Evolutionary conservation across 2,113 vertebrate species (phyloP).

Genomic region (Neodontobutis hainanensis): DNA sequence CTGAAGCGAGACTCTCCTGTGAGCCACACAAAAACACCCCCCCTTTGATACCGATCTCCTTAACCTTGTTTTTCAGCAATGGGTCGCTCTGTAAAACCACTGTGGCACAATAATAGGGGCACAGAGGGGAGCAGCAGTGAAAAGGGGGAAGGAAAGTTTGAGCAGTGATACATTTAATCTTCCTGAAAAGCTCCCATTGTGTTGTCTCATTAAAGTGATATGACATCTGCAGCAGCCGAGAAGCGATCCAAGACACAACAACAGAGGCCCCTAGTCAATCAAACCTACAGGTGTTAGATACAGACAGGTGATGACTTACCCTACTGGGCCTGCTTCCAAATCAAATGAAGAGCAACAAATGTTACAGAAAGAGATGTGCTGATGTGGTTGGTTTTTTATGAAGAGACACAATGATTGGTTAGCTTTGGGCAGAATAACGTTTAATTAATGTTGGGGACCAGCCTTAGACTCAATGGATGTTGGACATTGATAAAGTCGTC

Average conservation of each 20-base stretch:
- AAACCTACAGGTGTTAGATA: constrained; percentile 57
- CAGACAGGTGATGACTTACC: constrained; percentile 41
- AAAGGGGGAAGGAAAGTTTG: constrained; percentile 51
- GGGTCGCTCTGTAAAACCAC: constrained; percentile 74
- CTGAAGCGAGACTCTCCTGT: constrained; percentile 72
- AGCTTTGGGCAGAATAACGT: too few relatives aligned
- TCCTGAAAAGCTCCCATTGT: constrained; percentile 69
- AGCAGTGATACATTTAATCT: constrained; percentile 74
- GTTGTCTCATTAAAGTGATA: constrained; percentile 68
- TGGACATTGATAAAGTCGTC: too few relatives aligned
- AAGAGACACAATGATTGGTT: too few relatives aligned
- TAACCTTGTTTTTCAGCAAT: constrained; percentile 77
- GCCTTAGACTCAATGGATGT: too few relatives aligned
- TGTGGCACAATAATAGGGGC: constrained; percentile 62
- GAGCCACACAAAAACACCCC: constrained; percentile 70
- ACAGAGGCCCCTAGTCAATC: constrained; percentile 55
- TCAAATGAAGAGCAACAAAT: not conserved
- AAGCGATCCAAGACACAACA: constrained; percentile 45
- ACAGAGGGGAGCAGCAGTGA: constrained; percentile 15
- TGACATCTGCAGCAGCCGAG: constrained; percentile 65
- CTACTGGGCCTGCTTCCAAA: not conserved
- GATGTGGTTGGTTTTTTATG: too few relatives aligned
- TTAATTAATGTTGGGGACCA: too few relatives aligned
- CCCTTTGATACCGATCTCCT: constrained; percentile 79
- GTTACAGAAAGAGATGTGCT: too few relatives aligned